Evolutionary conservation across 2,888 invertebrate genomes (phyloP).

Genomic region (Acleris cristana): DNA sequence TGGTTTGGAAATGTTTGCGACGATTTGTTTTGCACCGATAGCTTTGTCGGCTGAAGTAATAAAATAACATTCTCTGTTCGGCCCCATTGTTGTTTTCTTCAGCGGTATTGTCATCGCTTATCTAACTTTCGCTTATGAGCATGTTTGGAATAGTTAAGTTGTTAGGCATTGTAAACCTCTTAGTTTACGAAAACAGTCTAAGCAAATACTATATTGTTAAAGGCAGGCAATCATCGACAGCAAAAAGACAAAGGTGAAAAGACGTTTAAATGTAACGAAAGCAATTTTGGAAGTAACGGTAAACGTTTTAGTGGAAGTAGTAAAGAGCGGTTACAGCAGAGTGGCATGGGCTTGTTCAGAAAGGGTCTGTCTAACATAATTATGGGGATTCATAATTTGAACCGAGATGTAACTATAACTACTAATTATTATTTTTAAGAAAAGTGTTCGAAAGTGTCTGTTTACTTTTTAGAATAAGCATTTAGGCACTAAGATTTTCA

Average conservation of each 20-base stretch:
- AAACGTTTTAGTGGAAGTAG: conserved; percentile 15
- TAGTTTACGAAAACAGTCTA: not conserved
- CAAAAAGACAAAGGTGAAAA: not conserved
- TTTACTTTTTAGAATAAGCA: too few species aligned
- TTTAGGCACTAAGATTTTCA: too few species aligned
- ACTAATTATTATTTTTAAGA: too few species aligned
- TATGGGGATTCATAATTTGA: too few species aligned
- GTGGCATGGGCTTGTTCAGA: conserved; percentile 5
- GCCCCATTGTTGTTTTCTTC: not conserved
- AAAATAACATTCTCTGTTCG: not conserved
- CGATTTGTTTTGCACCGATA: conserved; percentile 38
- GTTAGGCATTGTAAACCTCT: not conserved
- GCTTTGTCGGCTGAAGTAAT: too few species aligned
- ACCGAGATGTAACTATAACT: too few species aligned
- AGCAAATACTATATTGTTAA: conserved; percentile 2
- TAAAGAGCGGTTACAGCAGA: conserved; percentile 12
- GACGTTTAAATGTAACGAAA: not conserved
- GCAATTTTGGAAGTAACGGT: conserved; percentile 4
- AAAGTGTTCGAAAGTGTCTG: too few species aligned
- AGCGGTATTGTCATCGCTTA: conserved; percentile 11
- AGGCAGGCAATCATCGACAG: not conserved
- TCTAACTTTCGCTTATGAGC: not conserved
- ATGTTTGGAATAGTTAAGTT: conserved; percentile 8
- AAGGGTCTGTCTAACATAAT: conserved; percentile 36
- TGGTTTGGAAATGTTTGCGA: conserved; percentile 74